A percentile compares a stretch with the other conserved stretches of the same genome.
Conservation (phyloP, 2,113 vertebrate species). For the Naja naja region DNA sequence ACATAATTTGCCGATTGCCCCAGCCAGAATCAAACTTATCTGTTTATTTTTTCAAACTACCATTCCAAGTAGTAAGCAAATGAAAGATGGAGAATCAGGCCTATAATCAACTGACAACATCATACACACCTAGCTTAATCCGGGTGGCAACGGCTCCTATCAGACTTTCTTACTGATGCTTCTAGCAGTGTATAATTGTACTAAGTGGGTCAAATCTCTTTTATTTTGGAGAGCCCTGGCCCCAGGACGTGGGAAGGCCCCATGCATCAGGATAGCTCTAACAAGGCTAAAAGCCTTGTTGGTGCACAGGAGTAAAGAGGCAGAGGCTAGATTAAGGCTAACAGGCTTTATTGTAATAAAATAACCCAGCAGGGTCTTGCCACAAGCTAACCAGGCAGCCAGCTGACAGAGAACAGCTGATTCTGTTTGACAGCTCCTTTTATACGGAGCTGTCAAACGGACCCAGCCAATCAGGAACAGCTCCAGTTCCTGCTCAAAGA, state of each 20-base stretch:
- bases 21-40: neutral
- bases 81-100: neutral
- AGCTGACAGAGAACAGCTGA: too few species aligned
- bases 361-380: too few species aligned
- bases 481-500: too few species aligned
- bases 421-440: too few species aligned
- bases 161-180: neutral
- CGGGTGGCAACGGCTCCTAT: neutral
- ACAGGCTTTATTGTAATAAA: too few species aligned
- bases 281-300: neutral
- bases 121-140: neutral
- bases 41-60: conserved; percentile 32
- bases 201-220: neutral
- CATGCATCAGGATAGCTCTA: neutral
- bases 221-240: neutral
- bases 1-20: conserved; percentile 33
- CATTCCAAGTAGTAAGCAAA: conserved; percentile 17
- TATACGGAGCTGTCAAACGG: too few species aligned
- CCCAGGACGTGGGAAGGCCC: neutral
- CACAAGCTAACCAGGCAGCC: too few species aligned
- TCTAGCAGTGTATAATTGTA: neutral
- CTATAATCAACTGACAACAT: neutral
- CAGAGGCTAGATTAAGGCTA: too few species aligned
- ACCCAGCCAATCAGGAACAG: too few species aligned
- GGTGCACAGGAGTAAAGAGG: too few species aligned